Evolutionary conservation across 2,113 vertebrate genomes (phyloP).

Genomic region (Oceanites oceanicus): DNA sequence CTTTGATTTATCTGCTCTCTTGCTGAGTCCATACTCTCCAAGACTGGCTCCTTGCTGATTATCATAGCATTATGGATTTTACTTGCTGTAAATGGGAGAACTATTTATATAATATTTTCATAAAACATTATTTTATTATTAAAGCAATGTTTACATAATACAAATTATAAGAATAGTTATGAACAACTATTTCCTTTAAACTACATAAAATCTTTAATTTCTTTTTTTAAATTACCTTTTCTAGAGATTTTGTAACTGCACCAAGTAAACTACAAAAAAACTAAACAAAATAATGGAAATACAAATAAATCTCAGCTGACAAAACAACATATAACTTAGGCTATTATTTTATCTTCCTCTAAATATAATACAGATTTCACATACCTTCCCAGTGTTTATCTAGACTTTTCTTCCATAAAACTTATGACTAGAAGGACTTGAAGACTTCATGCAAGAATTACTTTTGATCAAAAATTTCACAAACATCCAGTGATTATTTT

Average conservation of each 20-base stretch:
- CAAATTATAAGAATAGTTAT: neutral
- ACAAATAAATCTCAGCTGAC: neutral
- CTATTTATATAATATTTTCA: neutral
- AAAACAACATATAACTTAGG: neutral
- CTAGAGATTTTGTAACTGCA: neutral
- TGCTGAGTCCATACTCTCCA: neutral
- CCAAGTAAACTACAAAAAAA: neutral
- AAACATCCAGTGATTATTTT: neutral
- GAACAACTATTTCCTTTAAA: neutral
- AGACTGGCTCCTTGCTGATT: slow-evolving; percentile 11
- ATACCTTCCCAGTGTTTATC: neutral
- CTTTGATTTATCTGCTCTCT: slow-evolving; percentile 47
- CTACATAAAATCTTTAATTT: neutral
- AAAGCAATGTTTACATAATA: neutral
- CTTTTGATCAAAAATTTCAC: neutral
- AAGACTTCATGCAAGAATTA: neutral
- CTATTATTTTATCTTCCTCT: neutral
- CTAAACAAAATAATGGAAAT: neutral
- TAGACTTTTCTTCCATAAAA: neutral
- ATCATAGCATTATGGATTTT: slow-evolving; percentile 3
- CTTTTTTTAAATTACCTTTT: neutral
- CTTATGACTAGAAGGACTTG: neutral
- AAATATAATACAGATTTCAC: neutral
- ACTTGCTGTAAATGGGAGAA: neutral
- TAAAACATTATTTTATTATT: neutral